Conservation (phyloP, 2,113 vertebrate genomes). For the Salminus brasiliensis region DNA sequence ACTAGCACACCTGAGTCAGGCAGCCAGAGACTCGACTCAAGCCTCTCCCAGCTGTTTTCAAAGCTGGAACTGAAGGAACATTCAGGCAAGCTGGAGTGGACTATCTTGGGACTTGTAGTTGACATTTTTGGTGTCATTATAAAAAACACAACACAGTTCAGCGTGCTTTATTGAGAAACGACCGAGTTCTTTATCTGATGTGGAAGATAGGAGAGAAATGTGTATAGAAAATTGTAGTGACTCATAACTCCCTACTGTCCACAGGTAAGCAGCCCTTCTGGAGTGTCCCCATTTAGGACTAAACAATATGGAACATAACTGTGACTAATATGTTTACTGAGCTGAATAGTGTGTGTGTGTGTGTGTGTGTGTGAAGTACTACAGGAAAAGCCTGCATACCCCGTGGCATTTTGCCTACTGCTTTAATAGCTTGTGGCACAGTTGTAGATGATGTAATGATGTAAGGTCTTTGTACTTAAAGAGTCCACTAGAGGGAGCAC, state of each 20-base stretch:
- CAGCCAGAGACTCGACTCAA: not conserved
- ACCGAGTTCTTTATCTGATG: not conserved
- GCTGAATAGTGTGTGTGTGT: not conserved
- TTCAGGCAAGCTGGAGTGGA: not conserved
- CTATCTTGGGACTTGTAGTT: no score
- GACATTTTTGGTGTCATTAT: not conserved
- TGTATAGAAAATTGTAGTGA: not conserved
- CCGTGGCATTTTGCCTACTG: not conserved
- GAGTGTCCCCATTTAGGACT: not conserved
- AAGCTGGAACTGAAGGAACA: not conserved
- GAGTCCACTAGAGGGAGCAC: constrained; percentile 21
- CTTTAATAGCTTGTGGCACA: not conserved
- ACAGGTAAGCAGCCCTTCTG: not conserved
- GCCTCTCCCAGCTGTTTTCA: not conserved
- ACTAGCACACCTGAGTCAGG: not conserved
- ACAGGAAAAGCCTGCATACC: not conserved
- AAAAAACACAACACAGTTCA: not conserved
- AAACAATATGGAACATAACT: not conserved
- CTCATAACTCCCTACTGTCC: not conserved
- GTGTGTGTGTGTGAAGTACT: not conserved
- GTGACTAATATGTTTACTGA: not conserved
- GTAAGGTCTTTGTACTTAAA: not conserved
- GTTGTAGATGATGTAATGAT: constrained; percentile 33
- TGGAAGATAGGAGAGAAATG: not conserved
- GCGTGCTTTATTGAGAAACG: not conserved